Conservation (phyloP, 2,888 invertebrate species). For the Eupithecia inturbata region DNA sequence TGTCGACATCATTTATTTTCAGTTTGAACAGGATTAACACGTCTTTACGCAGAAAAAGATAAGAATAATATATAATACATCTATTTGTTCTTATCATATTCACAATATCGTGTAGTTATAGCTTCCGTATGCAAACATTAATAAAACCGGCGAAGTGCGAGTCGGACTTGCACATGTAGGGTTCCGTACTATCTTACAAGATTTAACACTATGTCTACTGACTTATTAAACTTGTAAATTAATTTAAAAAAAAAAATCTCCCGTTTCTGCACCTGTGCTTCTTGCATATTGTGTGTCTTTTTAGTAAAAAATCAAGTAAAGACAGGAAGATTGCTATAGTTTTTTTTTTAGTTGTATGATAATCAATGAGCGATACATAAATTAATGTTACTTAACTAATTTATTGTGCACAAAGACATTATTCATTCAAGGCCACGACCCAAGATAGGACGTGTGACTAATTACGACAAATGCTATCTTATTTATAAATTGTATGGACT, state of each 20-base stretch:
- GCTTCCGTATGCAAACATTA: constrained; percentile 16
- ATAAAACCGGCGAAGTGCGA: neutral
- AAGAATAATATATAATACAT: constrained; percentile 15
- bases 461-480: constrained; percentile 65
- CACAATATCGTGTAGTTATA: neutral
- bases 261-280: too few species aligned
- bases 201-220: too few species aligned
- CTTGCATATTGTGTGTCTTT: too few species aligned
- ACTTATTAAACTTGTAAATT: too few species aligned
- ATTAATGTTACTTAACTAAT: constrained; percentile 27
- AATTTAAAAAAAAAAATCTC: too few species aligned
- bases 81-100: constrained; percentile 3
- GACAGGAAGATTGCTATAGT: neutral
- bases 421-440: constrained; percentile 59
- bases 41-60: neutral
- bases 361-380: neutral
- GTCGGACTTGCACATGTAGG: neutral
- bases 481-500: constrained; percentile 22
- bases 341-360: neutral
- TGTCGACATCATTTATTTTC: neutral
- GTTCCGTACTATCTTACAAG: neutral
- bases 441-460: constrained; percentile 62
- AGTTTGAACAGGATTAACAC: neutral
- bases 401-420: constrained; percentile 45
- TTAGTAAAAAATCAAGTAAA: neutral